These are phyloP conservation scores for Hedya salicella DNA, from an alignment of 2,888 invertebrate genomes.

Conservation along the genomic window DNA sequence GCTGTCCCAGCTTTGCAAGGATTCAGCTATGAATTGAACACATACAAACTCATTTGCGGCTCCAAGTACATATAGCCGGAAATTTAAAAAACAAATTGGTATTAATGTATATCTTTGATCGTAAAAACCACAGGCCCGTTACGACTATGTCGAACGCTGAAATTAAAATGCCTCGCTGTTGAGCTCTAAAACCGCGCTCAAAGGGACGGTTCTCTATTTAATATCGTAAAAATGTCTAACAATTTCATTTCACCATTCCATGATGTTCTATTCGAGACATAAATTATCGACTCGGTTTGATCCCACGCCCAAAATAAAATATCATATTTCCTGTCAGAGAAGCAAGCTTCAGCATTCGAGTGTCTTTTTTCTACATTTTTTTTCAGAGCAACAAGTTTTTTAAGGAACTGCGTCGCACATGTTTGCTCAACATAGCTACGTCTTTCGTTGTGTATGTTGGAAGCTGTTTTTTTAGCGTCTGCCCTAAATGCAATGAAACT, in stretches of 20 bases:
- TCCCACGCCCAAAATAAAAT: slow-evolving; percentile 85
- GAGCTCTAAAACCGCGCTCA: slow-evolving; percentile 29
- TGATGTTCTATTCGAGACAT: slow-evolving; percentile 79
- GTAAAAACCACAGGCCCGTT: slow-evolving; percentile 2
- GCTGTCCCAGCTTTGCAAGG: slow-evolving; percentile 42
- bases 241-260: slow-evolving; percentile 75
- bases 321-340: slow-evolving; percentile 84
- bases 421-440: slow-evolving; percentile 78
- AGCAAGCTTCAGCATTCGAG: slow-evolving; percentile 78
- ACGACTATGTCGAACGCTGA: slow-evolving; percentile 9
- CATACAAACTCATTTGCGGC: slow-evolving; percentile 7
- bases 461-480: slow-evolving; percentile 55
- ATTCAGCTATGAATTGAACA: slow-evolving; percentile 28
- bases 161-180: slow-evolving; percentile 18
- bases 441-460: slow-evolving; percentile 55
- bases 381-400: slow-evolving; percentile 75
- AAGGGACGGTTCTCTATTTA: slow-evolving; percentile 59
- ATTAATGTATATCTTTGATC: no score
- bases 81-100: background rate
- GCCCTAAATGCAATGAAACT: slow-evolving; percentile 44
- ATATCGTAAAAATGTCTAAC: slow-evolving; percentile 72
- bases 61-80: background rate
- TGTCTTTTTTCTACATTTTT: slow-evolving; percentile 72
- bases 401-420: slow-evolving; percentile 81
- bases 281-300: slow-evolving; percentile 83